Evolutionary conservation across 2,888 invertebrate genomes (phyloP), one percentile per base, ranked within the genome.

Genomic region (Tiphia femorata): DNA sequence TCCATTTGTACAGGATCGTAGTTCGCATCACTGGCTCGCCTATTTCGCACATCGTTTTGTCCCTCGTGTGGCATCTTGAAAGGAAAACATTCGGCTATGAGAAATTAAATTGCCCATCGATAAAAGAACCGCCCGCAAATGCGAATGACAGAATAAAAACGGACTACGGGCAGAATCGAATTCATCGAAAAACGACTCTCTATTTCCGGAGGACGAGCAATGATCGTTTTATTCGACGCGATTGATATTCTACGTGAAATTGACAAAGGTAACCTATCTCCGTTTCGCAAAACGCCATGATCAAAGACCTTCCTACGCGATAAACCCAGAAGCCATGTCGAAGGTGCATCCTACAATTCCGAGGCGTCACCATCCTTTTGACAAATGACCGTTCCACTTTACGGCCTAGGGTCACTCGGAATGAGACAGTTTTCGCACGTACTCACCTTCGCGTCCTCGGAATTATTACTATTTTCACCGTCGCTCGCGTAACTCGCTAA

Each of bases 1-100:
- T 92, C 92, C 92, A 92, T 92, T 81, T 91, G 91, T 62, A 92
- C 91, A 69, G 90, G 89, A 71, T 92, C 92, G 77, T 92, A 92
- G 84, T 92, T 92, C 57, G 87, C 89, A 78, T 91, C 90, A 57
- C 87, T 88, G 40, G 87, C 86, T 47, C 85, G 85, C 49, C 85
- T 62, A 27, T 49, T 52, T 20, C 33, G 40, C 16, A 56, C 23
- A 16, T 70, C 67, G 3, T 43, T 50, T 12, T 49, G 64, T 37
- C 35, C 62, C 41, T 64, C 68, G 44, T 67, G 62, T 47, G 66
- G 62, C 70, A 74, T 75, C 78, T 77, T 61, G 16, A 66, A 73
- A 62, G 61, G 7, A 55, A 37, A 52, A 60, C 23, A 14, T 19
- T 47, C 25, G n/a, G 3, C 44, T n/a, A 10, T n/a, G 27, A n/a